Evolutionary conservation across 2,797 vertebrate species (phyloP).

Genomic region (Natrix natrix): DNA sequence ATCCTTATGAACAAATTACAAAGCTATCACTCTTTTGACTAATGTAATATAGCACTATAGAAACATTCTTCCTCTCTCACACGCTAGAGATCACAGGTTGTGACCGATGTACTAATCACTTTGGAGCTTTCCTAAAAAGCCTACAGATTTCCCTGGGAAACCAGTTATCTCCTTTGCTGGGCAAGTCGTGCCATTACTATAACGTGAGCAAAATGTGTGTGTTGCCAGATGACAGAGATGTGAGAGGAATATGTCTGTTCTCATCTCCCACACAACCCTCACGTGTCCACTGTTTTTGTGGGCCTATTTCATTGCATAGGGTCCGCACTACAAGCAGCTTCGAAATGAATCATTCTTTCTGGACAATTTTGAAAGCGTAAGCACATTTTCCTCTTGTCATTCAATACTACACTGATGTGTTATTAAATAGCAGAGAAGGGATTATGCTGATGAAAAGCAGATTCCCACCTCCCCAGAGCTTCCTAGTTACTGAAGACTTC

Average conservation of each 20-base stretch:
- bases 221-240: not conserved
- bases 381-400: not conserved
- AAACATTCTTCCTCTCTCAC: not conserved
- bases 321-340: conserved; percentile 52
- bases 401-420: conserved; percentile 32
- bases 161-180: not conserved
- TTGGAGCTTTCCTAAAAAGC: conserved; percentile 24
- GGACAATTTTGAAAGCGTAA: not conserved
- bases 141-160: conserved; percentile 16
- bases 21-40: not conserved
- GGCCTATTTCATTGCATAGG: conserved; percentile 40
- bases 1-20: not conserved
- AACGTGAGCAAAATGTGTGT: not conserved
- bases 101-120: not conserved
- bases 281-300: conserved; percentile 46
- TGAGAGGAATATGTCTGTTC: not conserved
- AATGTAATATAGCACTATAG: not conserved
- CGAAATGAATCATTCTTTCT: conserved; percentile 43
- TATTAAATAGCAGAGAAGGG: conserved; percentile 34
- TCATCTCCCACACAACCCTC: conserved; percentile 45
- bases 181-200: not conserved
- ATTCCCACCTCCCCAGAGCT: conserved; percentile 14
- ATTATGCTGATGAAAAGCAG: conserved; percentile 50
- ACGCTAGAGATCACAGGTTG: not conserved
- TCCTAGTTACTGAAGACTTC: conserved; percentile 12